phyloP scores from a whole-genome alignment of 2,888 invertebrate species.

The Iphiclides podalirius region DNA sequence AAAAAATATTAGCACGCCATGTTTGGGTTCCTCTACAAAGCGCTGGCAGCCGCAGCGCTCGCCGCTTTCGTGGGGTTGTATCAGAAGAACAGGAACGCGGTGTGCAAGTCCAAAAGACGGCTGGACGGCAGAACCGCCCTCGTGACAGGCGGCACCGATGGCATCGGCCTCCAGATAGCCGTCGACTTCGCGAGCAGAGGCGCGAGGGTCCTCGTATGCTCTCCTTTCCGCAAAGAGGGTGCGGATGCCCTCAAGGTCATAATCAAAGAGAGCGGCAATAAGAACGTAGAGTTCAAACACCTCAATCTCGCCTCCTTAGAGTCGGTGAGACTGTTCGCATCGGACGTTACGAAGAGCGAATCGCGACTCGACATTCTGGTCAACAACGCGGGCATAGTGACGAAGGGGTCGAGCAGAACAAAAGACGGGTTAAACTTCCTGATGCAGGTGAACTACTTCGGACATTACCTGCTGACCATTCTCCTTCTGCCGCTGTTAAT shows the following conservation, averaged over 20 bases:
- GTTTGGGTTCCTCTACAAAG: conserved; percentile 20
- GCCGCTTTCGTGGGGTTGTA: conserved; percentile 50
- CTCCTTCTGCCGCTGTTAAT: conserved; percentile 50
- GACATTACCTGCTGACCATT: conserved; percentile 54
- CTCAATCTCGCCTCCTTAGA: conserved; percentile 75
- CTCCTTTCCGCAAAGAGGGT: conserved; percentile 59
- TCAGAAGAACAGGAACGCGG: conserved; percentile 59
- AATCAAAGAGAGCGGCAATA: conserved; percentile 40
- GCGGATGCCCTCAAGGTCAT: conserved; percentile 41
- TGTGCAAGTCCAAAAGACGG: conserved; percentile 57
- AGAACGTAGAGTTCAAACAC: conserved; percentile 46
- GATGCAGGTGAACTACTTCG: conserved; percentile 80
- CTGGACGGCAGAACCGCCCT: conserved; percentile 60
- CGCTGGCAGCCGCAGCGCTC: conserved; percentile 20
- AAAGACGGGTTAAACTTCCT: conserved; percentile 81
- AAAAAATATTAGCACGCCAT: conserved; percentile 1
- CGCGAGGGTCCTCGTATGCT: conserved; percentile 78
- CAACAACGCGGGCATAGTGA: conserved; percentile 73
- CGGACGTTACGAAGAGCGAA: conserved; percentile 71
- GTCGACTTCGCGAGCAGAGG: conserved; percentile 70
- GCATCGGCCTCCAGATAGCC: conserved; percentile 57
- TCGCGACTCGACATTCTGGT: conserved; percentile 66
- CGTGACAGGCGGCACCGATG: conserved; percentile 59
- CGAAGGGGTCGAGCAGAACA: conserved; percentile 60
- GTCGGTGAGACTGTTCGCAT: conserved; percentile 80